Evolutionary conservation across 1,140 invertebrate genomes (phyloP), one percentile per base, ranked within the genome.

Genomic region (Hyphantria cunea): DNA sequence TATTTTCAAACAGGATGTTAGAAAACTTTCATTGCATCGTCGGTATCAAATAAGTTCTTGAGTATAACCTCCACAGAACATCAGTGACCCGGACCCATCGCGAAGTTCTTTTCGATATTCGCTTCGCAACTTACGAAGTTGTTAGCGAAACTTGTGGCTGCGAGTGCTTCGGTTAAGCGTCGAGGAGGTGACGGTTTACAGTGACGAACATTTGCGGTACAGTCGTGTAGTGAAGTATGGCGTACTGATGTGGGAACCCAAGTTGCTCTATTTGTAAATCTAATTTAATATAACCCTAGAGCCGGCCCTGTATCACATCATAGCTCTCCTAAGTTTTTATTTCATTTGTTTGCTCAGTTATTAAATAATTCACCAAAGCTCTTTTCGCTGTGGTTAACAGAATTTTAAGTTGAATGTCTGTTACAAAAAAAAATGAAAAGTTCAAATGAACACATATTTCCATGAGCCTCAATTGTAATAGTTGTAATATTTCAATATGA

Each of bases 121-220:
- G 72, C 74, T 76, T 76, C 62, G 67, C 68, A 75, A 84, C 73
- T 84, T 83, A 61, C 64, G 70, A 66, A 78, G 69, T 75, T 72
- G 72, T 66, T 66, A 62, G 82, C 67, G 70, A 72, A 76, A 84
- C 72, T 84, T 84, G 82, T 65, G 81, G 79, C 68, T 70, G 68
- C 72, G 66, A 67, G 62, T 49, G 76, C 68, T 61, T 56, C 66
- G 64, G 54, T 54, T 58, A 58, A 58, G 52, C 62, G 47, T 34
- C 34, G 68, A 66, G 64, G 70, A 77, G 76, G 72, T 75, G 70
- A 73, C 73, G 74, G 73, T 77, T 79, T 74, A 74, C 65, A 71
- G 80, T 67, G 66, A 63, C 64, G 72, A 72, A 83, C 79, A 85
- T 78, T 76, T 82, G 82, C 74, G 84, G 84, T 80, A 12, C 48